Evolutionary conservation across 2,797 vertebrate genomes (phyloP), one percentile per base, ranked within the genome.

Genomic region (Hydrophis major): DNA sequence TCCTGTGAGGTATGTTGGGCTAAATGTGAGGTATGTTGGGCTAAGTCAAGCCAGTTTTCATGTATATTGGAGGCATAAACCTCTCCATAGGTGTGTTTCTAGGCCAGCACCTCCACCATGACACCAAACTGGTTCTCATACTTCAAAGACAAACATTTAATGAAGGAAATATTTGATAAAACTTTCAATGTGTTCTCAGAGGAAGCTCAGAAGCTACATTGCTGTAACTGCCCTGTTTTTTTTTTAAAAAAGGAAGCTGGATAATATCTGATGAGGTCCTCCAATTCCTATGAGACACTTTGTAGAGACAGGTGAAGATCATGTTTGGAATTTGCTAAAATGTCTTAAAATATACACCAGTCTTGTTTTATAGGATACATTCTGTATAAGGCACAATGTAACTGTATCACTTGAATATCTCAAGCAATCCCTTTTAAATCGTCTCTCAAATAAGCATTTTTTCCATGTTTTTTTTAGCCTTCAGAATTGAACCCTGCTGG

Each of bases 401-500:
- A 37, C 50, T n/a, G 60, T 13, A 78, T n/a, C 47, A 0, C 94
- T 92, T 95, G 93, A 92, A 91, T 95, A 95, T 94, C 94, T 95
- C 92, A 96, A 96, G 96, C 94, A 96, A 95, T 94, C 96, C 94
- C 95, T 94, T 93, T 94, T 95, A 96, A 96, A 94, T 13, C 92
- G 94, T 96, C 60, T 18, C 93, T 95, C 95, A 95, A 96, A 94
- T 94, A 95, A 87, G 93, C 89, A 92, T 90, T 96, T 66, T 78
- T 78, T 42, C 74, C 18, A 42, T 7, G n/a, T 42, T 20, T 10
- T 78, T 78, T 95, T 11, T 42, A 90, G 94, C 93, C 78, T 61
- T 88, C 93, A 95, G 94, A 95, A 94, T 59, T 89, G 91, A 92
- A 95, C 94, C 89, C 94, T 95, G 66, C 63, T 94, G 87, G 95